Base-by-base conservation (phyloP, 2,113 vertebrate species). In the Lagopus muta region DNA sequence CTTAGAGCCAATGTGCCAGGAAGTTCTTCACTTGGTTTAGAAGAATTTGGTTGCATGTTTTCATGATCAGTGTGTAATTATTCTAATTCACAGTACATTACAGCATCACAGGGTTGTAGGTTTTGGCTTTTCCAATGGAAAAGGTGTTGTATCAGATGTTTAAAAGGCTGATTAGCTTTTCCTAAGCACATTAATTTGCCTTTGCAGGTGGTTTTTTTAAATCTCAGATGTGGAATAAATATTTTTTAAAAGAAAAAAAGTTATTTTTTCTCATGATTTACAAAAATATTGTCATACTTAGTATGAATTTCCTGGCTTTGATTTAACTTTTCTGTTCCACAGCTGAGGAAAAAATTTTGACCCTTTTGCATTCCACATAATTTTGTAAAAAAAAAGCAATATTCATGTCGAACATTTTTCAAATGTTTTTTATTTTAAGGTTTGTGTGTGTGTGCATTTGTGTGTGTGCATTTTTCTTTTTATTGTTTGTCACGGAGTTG, bases 401-500 rank as follows among this genome's bases (percentile, higher is more conserved):
- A 34, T 80, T 45, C 9, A 2, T 58, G 7, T 9, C 32, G 42
- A 82, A 64, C 17, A 25, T 43, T 27, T 73, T 86, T 11, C 19
- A 47, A 2, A 8, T 38, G 75, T 52, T 30, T 2, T 13, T 48
- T 0, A 30, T 32, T 47, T 45, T 45, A 10, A 10, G 45, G 14
- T 42, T 42, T 42, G 12, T 14, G 13, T 45, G 18, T 45, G 17
- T 45, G 18, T 45, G 8, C 19, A 5, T 47, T 19, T 47, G 19
- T 47, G 19, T 47, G 45, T 47, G 45, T 47, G 45, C 20, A 8
- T 5, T n/a, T 28, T 14, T 5, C 0, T 27, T 6, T 5, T 3
- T 2, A 4, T 21, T 24, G 1, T 40, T 70, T n/a, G n/a, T n/a
- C n/a, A n/a, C n/a, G n/a, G n/a, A n/a, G n/a, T n/a, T n/a, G n/a